phyloP scores from a whole-genome alignment of 2,888 invertebrate species.

The Achlya flavicornis region DNA sequence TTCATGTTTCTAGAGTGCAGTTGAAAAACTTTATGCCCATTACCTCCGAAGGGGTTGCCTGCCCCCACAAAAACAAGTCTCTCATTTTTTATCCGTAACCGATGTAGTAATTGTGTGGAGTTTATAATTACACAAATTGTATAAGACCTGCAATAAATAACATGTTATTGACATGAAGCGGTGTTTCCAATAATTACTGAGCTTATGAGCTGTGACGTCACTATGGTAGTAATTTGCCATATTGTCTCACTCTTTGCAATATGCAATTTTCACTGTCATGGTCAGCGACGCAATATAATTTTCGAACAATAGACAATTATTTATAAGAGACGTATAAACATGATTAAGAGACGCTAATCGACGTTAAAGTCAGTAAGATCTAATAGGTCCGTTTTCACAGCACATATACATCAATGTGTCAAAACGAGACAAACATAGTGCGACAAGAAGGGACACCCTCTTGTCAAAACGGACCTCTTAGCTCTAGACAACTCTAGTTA shows the following conservation, averaged over 20 bases:
- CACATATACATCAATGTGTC: too few relatives aligned
- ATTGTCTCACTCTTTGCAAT: slow-evolving; percentile 3
- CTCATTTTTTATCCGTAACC: not conserved
- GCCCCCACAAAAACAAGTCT: not conserved
- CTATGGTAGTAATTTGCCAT: not conserved
- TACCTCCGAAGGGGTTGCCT: too few relatives aligned
- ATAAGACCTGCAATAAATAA: not conserved
- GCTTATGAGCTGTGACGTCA: not conserved
- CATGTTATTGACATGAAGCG: not conserved
- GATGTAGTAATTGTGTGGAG: not conserved
- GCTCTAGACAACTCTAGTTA: too few relatives aligned
- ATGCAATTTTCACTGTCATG: slow-evolving; percentile 9
- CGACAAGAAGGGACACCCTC: too few relatives aligned
- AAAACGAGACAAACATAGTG: too few relatives aligned
- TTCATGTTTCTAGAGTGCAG: too few relatives aligned
- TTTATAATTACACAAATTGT: not conserved
- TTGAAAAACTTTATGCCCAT: too few relatives aligned
- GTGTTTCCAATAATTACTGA: not conserved
- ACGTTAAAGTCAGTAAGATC: too few relatives aligned
- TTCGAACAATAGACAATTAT: not conserved
- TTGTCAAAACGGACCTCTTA: too few relatives aligned
- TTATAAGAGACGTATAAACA: not conserved
- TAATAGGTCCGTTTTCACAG: too few relatives aligned
- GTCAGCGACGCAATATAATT: not conserved
- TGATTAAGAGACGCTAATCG: not conserved